A percentile compares a stretch with the other conserved stretches of the same genome.
These are phyloP conservation scores for Lasioglossum albipes DNA, from an alignment of 1,140 invertebrate species.

Conservation along the genomic window DNA sequence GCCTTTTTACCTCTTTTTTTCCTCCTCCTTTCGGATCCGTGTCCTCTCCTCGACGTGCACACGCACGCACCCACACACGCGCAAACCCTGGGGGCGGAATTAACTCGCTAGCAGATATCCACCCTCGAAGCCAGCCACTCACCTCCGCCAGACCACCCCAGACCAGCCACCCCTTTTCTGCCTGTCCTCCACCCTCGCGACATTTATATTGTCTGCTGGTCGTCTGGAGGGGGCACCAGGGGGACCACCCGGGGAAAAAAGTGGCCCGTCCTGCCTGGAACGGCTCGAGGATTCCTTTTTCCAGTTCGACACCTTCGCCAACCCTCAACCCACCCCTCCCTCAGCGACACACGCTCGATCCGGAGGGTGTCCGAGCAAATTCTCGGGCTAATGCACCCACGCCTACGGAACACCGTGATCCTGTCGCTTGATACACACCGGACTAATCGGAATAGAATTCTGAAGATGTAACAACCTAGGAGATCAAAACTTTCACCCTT, in stretches of 20 bases:
- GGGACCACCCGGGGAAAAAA: constrained; percentile 5
- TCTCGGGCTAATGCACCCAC: background rate
- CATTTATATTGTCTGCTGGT: constrained; percentile 73
- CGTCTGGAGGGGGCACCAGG: constrained; percentile 53
- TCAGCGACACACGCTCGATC: background rate
- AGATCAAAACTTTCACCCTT: too few relatives aligned
- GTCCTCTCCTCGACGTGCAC: constrained; percentile 20
- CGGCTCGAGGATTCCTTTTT: constrained; percentile 41
- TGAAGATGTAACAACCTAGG: too few relatives aligned
- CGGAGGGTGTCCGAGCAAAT: constrained; percentile 5
- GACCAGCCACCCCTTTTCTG: background rate
- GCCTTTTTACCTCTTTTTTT: constrained; percentile 47
- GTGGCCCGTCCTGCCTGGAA: background rate
- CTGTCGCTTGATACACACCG: too few relatives aligned
- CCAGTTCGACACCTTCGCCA: constrained; percentile 49
- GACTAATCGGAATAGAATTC: too few relatives aligned
- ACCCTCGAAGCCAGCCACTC: constrained; percentile 62
- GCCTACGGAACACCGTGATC: too few relatives aligned
- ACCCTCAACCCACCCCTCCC: background rate
- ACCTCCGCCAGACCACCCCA: constrained; percentile 28
- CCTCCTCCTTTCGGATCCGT: constrained; percentile 42
- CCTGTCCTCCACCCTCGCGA: constrained; percentile 46
- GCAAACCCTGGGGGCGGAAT: constrained; percentile 72
- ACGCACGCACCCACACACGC: constrained; percentile 10
- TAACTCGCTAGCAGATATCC: constrained; percentile 78